phyloP scores from a whole-genome alignment of 2,797 vertebrate species.

The Anguilla anguilla region DNA sequence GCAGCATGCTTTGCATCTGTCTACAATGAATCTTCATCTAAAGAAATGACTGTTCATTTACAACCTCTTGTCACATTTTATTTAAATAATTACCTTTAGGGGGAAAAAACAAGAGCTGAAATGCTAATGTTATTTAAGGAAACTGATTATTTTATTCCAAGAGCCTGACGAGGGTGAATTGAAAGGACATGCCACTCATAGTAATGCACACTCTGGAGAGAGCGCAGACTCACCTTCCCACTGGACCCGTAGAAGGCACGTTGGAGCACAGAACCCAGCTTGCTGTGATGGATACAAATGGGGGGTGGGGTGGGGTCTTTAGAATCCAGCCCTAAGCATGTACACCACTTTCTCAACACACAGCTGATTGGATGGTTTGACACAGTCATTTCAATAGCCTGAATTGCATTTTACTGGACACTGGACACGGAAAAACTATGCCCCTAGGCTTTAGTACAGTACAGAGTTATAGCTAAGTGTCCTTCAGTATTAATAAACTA shows the following conservation, averaged over 20 bases:
- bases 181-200: background rate
- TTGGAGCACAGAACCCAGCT: slow-evolving; percentile 84
- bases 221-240: slow-evolving; percentile 71
- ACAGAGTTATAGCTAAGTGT: background rate
- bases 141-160: background rate
- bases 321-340: slow-evolving; percentile 28
- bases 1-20: background rate
- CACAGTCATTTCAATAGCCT: background rate
- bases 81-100: background rate
- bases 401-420: background rate
- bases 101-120: background rate
- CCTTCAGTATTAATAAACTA: background rate
- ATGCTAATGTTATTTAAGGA: background rate
- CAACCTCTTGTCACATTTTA: background rate
- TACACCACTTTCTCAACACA: background rate
- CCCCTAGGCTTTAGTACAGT: background rate
- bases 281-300: slow-evolving; percentile 61
- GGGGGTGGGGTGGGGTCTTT: slow-evolving; percentile 26
- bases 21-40: background rate
- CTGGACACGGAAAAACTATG: background rate
- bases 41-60: background rate
- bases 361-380: background rate
- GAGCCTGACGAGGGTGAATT: background rate
- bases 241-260: slow-evolving; percentile 81
- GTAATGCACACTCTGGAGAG: background rate